Conservation (phyloP, 2,888 invertebrate genomes). For the Ditylenchus weischeri region DNA sequence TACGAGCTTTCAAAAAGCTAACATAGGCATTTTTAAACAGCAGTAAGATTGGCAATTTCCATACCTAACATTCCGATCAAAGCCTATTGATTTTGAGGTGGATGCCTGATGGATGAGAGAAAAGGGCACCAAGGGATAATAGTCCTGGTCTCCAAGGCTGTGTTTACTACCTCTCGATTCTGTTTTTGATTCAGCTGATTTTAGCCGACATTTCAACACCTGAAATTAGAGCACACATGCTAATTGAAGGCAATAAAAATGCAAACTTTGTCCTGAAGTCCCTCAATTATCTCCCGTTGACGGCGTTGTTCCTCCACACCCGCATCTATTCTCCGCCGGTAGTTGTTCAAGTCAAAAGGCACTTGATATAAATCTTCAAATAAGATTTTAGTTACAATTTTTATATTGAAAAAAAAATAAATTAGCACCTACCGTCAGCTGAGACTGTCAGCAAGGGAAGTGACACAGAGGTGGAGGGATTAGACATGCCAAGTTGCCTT, state of each 20-base stretch:
- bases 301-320: conserved; percentile 18
- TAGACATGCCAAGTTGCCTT: neutral
- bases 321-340: conserved; percentile 1
- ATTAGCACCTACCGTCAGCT: neutral
- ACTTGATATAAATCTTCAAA: conserved; percentile 5
- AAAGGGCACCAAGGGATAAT: too few species aligned
- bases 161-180: too few species aligned
- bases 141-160: too few species aligned
- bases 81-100: too few species aligned
- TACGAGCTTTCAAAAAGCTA: too few species aligned
- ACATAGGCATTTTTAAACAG: too few species aligned
- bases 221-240: neutral
- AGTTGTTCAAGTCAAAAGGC: conserved; percentile 4
- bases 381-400: neutral
- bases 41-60: too few species aligned
- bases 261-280: conserved; percentile 18
- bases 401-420: neutral
- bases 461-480: conserved; percentile 2
- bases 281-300: conserved; percentile 18
- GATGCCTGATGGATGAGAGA: too few species aligned
- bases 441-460: conserved; percentile 1
- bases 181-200: neutral
- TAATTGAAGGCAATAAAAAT: too few species aligned
- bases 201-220: conserved; percentile 3
- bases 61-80: too few species aligned